Conservation (phyloP, 23 tunicate genomes). For the Diplosoma virens region DNA sequence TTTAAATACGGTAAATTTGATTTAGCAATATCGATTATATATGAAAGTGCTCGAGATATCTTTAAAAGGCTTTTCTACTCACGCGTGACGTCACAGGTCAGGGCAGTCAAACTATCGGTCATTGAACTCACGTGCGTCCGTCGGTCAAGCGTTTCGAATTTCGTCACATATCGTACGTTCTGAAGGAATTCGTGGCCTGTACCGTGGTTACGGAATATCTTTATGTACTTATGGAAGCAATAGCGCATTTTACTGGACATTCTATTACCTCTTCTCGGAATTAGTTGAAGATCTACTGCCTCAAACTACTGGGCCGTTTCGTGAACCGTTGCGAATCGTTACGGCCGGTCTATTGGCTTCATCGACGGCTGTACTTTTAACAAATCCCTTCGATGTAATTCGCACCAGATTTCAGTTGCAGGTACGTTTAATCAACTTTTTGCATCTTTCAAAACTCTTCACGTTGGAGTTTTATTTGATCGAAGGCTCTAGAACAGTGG, state of each 20-base stretch:
- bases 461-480: no score
- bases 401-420: constrained; percentile 87
- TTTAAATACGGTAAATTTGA: no score
- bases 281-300: constrained; percentile 69
- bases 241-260: constrained; percentile 93
- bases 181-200: constrained; percentile 84
- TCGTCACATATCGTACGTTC: constrained; percentile 39
- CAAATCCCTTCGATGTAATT: constrained; percentile 89
- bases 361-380: constrained; percentile 55
- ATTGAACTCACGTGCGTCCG: no score
- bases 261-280: constrained; percentile 86
- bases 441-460: background rate
- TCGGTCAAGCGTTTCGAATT: constrained; percentile 69
- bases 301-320: constrained; percentile 12
- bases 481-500: no score
- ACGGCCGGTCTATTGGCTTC: constrained; percentile 57
- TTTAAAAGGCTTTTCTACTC: no score
- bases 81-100: no score
- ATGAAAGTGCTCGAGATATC: no score
- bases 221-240: constrained; percentile 88
- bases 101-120: no score
- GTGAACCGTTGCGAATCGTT: constrained; percentile 69
- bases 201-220: constrained; percentile 81
- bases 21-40: no score
- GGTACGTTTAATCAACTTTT: constrained; percentile 24